Percentiles rank a stretch among this genome's conserved stretches.
Conservation (phyloP, 1,140 invertebrate genomes). For the Drosophila sechellia region DNA sequence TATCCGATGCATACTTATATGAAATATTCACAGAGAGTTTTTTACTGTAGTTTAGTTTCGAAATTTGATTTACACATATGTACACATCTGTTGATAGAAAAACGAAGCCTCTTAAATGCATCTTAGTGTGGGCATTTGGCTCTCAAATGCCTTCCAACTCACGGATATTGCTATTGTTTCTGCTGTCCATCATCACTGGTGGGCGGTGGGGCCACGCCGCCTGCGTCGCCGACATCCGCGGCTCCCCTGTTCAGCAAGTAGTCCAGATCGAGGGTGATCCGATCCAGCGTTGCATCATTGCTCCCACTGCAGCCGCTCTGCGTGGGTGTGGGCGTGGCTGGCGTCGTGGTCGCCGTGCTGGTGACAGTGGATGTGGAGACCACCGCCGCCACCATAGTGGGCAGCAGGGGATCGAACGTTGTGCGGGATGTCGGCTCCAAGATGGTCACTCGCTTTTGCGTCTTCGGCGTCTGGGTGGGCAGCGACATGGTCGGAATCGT, state of each 20-base stretch:
- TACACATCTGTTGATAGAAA: constrained; percentile 33
- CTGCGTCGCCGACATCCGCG: constrained; percentile 33
- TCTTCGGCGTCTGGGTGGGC: constrained; percentile 72
- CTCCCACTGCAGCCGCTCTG: constrained; percentile 39
- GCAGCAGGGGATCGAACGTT: constrained; percentile 77
- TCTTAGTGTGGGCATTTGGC: constrained; percentile 31
- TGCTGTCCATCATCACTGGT: constrained; percentile 47
- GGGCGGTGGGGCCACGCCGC: constrained; percentile 17
- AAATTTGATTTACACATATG: constrained; percentile 47
- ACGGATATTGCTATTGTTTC: constrained; percentile 39
- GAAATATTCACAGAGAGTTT: constrained; percentile 46
- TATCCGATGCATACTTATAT: constrained; percentile 11
- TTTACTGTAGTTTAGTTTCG: constrained; percentile 14
- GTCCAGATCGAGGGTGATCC: constrained; percentile 90
- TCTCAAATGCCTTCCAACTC: constrained; percentile 16
- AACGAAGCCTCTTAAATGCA: constrained; percentile 50
- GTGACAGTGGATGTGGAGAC: constrained; percentile 59
- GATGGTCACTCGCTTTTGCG: constrained; percentile 82
- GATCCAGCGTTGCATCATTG: constrained; percentile 87
- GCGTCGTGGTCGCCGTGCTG: constrained; percentile 54
- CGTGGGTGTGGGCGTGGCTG: constrained; percentile 41
- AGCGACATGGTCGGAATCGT: constrained; percentile 41
- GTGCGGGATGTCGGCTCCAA: constrained; percentile 75
- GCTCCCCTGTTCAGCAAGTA: constrained; percentile 87
- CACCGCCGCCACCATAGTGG: constrained; percentile 74